A percentile compares a stretch with the other conserved stretches of the same genome.
These are phyloP conservation scores for Crossoptilon crossoptilon DNA, from an alignment of 2,797 vertebrate genomes.

Conservation along the genomic window DNA sequence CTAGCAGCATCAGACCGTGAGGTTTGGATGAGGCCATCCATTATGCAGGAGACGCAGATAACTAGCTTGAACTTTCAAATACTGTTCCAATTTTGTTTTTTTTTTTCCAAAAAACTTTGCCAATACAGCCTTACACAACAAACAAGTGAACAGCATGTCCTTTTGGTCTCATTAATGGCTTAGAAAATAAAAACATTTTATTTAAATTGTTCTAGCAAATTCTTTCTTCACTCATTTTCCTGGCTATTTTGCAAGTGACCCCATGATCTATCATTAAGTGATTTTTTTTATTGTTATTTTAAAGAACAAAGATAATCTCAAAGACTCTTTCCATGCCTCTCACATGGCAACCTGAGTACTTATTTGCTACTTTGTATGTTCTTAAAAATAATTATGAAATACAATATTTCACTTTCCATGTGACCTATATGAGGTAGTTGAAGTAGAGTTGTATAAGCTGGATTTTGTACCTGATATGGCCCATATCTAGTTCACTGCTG, in stretches of 20 bases:
- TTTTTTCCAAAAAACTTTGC: neutral
- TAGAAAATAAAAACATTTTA: slow-evolving; percentile 31
- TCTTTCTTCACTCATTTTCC: slow-evolving; percentile 32
- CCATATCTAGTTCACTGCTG: neutral
- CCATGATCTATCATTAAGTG: neutral
- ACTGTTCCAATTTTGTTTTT: neutral
- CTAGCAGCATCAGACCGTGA: neutral
- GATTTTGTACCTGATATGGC: neutral
- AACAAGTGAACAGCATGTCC: neutral
- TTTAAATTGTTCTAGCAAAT: slow-evolving; percentile 1
- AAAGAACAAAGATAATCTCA: neutral
- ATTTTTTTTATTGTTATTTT: neutral
- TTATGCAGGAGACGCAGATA: neutral
- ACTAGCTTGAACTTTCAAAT: slow-evolving; percentile 29
- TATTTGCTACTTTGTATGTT: neutral
- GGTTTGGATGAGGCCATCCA: slow-evolving; percentile 36
- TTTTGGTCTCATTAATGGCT: neutral
- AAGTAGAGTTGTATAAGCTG: neutral
- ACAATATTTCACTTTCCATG: neutral
- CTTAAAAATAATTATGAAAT: neutral
- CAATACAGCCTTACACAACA: neutral
- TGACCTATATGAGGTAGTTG: neutral
- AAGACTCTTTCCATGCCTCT: slow-evolving; percentile 25
- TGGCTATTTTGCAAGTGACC: neutral
- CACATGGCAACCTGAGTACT: slow-evolving; percentile 7